Evolutionary conservation across 2,888 invertebrate genomes (phyloP).

Genomic region (Busseola fusca): DNA sequence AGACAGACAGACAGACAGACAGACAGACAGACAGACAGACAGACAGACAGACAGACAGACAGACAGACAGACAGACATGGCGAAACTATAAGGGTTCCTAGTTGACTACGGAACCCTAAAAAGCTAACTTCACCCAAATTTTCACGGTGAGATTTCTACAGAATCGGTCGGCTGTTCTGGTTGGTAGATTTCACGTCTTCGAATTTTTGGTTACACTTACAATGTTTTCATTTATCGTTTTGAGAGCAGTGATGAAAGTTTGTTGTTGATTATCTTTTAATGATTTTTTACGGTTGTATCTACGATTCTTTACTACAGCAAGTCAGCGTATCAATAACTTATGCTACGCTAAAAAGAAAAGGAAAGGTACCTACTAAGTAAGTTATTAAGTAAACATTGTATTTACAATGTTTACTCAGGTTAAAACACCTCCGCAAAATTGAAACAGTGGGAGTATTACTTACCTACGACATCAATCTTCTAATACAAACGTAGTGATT

Average conservation of each 20-base stretch:
- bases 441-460: constrained; percentile 26
- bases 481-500: constrained; percentile 51
- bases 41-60: too few relatives aligned
- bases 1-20: too few relatives aligned
- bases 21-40: too few relatives aligned
- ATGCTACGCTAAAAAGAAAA: neutral
- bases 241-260: neutral
- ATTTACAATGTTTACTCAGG: constrained; percentile 5
- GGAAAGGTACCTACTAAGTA: neutral
- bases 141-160: too few relatives aligned
- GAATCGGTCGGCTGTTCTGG: too few relatives aligned
- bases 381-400: too few relatives aligned
- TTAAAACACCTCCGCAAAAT: constrained; percentile 11
- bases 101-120: too few relatives aligned
- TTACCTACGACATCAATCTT: constrained; percentile 46
- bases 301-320: neutral
- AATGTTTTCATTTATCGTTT: neutral
- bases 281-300: neutral
- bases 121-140: too few relatives aligned
- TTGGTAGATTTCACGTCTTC: neutral
- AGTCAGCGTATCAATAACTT: neutral
- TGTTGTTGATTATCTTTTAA: too few relatives aligned
- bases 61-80: too few relatives aligned
- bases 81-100: too few relatives aligned
- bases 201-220: neutral